Evolutionary conservation across 1,140 invertebrate species (phyloP).

Genomic region (Archivesica marissinica): DNA sequence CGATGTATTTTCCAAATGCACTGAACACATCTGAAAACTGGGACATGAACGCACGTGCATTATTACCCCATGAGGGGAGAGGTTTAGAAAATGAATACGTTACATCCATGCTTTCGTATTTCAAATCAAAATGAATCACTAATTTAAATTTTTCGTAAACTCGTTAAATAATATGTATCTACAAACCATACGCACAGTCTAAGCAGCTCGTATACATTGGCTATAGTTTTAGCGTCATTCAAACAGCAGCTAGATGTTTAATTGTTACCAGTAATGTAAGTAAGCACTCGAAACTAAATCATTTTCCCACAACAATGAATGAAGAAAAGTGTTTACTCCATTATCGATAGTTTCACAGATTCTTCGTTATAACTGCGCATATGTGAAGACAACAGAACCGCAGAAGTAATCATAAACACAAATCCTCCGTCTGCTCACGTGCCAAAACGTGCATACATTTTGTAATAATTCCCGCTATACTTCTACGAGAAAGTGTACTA

Average conservation of each 20-base stretch:
- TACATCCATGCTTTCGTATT: conserved; percentile 48
- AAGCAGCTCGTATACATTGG: too few relatives aligned
- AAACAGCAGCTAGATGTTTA: neutral
- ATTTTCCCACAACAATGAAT: neutral
- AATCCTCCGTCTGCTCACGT: neutral
- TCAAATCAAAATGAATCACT: neutral
- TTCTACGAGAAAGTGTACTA: neutral
- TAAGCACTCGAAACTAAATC: neutral
- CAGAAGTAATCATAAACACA: neutral
- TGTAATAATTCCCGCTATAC: neutral
- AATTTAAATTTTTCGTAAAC: too few relatives aligned
- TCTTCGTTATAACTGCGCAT: neutral
- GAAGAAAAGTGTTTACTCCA: neutral
- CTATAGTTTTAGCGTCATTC: neutral
- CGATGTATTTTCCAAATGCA: conserved; percentile 97
- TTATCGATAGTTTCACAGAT: neutral
- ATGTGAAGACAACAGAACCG: neutral
- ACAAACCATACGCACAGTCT: too few relatives aligned
- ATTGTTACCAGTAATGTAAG: neutral
- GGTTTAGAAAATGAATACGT: conserved; percentile 76
- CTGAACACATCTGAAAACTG: conserved; percentile 97
- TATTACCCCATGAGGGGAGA: conserved; percentile 75
- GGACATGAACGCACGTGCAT: conserved; percentile 84
- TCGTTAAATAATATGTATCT: too few relatives aligned
- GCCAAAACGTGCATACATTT: conserved; percentile 25